phyloP scores from a whole-genome alignment of 2,113 vertebrate species.

The Gallinago paraguaiae region DNA sequence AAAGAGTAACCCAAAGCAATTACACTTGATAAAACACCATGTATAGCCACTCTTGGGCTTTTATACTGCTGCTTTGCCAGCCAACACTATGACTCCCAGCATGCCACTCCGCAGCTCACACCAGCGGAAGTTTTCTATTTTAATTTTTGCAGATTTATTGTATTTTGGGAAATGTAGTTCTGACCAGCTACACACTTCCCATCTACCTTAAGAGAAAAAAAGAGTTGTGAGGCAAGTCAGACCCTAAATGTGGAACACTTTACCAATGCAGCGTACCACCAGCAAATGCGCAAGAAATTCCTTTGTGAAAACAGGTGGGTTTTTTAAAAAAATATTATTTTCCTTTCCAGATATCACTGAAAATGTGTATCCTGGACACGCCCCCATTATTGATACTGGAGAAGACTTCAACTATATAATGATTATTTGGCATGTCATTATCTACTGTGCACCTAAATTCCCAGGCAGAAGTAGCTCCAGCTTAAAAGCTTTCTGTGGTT shows the following conservation, averaged over 20 bases:
- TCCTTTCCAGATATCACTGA: not conserved
- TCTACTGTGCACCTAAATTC: not conserved
- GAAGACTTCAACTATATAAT: not conserved
- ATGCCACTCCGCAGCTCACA: not conserved
- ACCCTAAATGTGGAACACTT: not conserved
- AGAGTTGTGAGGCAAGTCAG: not conserved
- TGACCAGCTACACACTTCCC: not conserved
- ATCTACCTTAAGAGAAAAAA: not conserved
- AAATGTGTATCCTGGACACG: not conserved
- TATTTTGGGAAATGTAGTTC: not conserved
- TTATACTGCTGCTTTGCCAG: not conserved
- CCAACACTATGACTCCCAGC: not conserved
- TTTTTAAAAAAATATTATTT: not conserved
- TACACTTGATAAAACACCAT: not conserved
- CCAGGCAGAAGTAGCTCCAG: not conserved
- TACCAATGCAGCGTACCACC: not conserved
- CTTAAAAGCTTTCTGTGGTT: conserved; percentile 39
- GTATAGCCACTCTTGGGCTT: not conserved
- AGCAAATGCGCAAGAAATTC: not conserved
- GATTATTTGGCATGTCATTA: not conserved
- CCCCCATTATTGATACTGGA: not conserved
- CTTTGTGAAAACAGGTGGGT: not conserved
- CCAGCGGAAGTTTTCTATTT: not conserved
- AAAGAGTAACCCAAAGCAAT: not conserved
- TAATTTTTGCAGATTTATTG: not conserved